Evolutionary conservation across 1,140 invertebrate species (phyloP).

Genomic region (Orussus abietinus): DNA sequence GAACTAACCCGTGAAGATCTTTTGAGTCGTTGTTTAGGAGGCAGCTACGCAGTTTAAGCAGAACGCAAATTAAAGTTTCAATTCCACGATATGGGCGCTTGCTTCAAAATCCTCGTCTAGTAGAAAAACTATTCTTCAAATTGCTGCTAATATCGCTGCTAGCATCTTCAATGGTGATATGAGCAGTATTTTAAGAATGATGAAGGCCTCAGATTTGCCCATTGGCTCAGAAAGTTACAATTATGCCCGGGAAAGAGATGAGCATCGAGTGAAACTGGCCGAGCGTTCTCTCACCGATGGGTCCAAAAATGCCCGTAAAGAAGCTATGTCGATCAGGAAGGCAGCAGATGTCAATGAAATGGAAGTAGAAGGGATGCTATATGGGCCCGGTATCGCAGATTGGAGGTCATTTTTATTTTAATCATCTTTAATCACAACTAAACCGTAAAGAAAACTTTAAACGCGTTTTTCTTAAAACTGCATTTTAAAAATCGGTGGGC

Average conservation of each 20-base stretch:
- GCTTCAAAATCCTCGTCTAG: too few species aligned
- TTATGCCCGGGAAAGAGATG: not conserved
- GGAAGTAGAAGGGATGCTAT: constrained; percentile 12
- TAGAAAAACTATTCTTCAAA: too few species aligned
- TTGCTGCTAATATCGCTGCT: too few species aligned
- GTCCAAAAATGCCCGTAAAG: constrained; percentile 7
- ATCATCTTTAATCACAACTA: not conserved
- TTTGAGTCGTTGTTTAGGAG: constrained; percentile 4
- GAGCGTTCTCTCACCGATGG: constrained; percentile 6
- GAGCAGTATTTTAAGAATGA: too few species aligned
- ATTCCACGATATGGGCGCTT: too few species aligned
- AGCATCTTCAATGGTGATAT: too few species aligned
- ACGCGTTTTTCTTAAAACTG: constrained; percentile 17
- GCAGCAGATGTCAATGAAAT: constrained; percentile 3
- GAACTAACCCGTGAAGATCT: constrained; percentile 5
- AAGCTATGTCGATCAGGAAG: not conserved
- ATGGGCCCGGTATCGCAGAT: constrained; percentile 13
- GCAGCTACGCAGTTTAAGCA: constrained; percentile 7
- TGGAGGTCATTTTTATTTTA: constrained; percentile 4
- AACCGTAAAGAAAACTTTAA: constrained; percentile 16
- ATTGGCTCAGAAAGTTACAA: constrained; percentile 7
- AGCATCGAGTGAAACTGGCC: constrained; percentile 5
- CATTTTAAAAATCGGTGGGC: constrained; percentile 13
- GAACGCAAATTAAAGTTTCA: constrained; percentile 7
- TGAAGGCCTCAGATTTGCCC: too few species aligned